phyloP scores from a whole-genome alignment of 2,797 vertebrate species.

The Alcedo quadribrachys region DNA sequence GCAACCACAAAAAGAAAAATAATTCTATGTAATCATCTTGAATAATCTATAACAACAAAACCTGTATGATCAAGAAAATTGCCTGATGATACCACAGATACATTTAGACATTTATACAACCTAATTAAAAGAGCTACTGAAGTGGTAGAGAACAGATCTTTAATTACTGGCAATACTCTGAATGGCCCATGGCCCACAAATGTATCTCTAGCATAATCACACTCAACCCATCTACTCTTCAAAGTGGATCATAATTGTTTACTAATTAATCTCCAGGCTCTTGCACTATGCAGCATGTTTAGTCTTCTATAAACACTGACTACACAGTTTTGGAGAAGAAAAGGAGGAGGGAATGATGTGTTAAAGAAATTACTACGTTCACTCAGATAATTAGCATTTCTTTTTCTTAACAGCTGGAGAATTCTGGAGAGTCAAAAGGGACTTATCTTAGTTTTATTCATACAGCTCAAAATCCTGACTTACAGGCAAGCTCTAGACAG shows the following conservation, averaged over 20 bases:
- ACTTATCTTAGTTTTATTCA: not conserved
- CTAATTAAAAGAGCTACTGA: slow-evolving; percentile 60
- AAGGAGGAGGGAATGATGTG: not conserved
- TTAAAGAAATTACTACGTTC: not conserved
- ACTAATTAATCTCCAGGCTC: slow-evolving; percentile 57
- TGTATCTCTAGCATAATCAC: slow-evolving; percentile 41
- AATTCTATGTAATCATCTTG: not conserved
- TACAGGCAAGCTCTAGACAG: not conserved
- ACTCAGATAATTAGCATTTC: not conserved
- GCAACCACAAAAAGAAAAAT: slow-evolving; percentile 19
- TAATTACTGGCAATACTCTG: slow-evolving; percentile 50
- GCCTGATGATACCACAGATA: slow-evolving; percentile 53
- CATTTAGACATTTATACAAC: not conserved
- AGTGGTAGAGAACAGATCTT: not conserved
- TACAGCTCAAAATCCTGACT: not conserved
- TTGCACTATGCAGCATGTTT: slow-evolving; percentile 19
- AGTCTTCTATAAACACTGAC: slow-evolving; percentile 40
- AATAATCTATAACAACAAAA: slow-evolving; percentile 55
- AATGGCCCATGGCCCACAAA: slow-evolving; percentile 47
- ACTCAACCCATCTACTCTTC: slow-evolving; percentile 42
- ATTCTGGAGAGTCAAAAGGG: not conserved
- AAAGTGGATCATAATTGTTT: slow-evolving; percentile 61
- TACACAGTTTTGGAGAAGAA: not conserved
- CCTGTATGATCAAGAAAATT: slow-evolving; percentile 34
- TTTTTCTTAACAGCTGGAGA: not conserved